phyloP scores from a whole-genome alignment of 1,140 invertebrate species.

The Formica selysi region DNA sequence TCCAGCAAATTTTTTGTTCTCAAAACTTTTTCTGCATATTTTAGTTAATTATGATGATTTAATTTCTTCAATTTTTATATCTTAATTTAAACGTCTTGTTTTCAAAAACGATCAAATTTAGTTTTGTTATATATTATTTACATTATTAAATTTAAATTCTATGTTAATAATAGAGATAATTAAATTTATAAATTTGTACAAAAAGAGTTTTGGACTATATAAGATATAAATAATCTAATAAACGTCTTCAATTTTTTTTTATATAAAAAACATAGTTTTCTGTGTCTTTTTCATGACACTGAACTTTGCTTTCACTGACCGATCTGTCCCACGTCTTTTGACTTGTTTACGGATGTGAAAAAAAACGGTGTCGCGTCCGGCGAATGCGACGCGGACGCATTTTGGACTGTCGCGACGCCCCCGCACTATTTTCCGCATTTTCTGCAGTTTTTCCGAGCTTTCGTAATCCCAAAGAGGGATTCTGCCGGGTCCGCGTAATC shows the following conservation, averaged over 20 bases:
- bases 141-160: not conserved
- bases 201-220: no score
- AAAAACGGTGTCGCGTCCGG: constrained; percentile 32
- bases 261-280: not conserved
- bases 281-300: not conserved
- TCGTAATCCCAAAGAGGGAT: constrained; percentile 83
- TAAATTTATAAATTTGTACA: not conserved
- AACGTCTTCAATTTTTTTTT: not conserved
- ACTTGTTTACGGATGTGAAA: constrained; percentile 35
- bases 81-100: not conserved
- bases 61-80: not conserved
- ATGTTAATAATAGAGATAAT: not conserved
- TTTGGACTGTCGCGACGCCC: constrained; percentile 34
- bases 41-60: constrained; percentile 1
- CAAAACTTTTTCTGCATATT: not conserved
- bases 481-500: constrained; percentile 80
- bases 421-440: constrained; percentile 73
- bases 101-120: not conserved
- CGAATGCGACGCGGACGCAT: not conserved
- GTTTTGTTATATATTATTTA: not conserved
- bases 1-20: not conserved
- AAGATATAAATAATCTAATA: not conserved
- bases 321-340: constrained; percentile 8
- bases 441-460: constrained; percentile 83
- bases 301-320: not conserved